These are phyloP conservation scores for Cnemophilus loriae DNA, from an alignment of 2,113 vertebrate species.

Conservation along the genomic window DNA sequence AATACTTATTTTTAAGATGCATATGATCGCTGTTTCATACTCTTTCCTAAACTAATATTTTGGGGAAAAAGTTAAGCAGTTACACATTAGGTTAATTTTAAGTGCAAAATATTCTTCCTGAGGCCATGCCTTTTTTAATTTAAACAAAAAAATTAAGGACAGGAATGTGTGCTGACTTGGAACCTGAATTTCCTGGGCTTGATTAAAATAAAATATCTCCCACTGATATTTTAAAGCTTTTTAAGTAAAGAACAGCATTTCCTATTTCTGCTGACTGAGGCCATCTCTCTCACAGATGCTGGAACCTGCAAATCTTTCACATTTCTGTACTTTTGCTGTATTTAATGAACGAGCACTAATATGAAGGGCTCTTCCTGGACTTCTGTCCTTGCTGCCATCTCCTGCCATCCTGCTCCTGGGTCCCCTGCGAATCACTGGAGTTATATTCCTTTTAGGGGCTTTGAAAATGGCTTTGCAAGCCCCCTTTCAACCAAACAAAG, in stretches of 20 bases:
- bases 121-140: background rate
- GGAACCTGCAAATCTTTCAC: background rate
- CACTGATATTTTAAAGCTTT: background rate
- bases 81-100: background rate
- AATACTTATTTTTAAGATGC: background rate
- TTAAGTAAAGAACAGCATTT: background rate
- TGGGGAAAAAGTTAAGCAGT: background rate
- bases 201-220: background rate
- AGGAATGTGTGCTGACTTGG: background rate
- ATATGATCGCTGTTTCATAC: background rate
- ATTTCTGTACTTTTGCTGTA: background rate
- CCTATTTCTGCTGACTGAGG: background rate
- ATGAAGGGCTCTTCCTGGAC: background rate
- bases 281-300: background rate
- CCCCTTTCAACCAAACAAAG: background rate
- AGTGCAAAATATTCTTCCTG: background rate
- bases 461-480: background rate
- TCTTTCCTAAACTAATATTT: background rate
- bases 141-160: background rate
- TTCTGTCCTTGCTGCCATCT: background rate
- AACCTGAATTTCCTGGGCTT: background rate
- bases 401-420: rapidly evolving
- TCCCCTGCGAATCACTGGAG: background rate
- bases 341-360: background rate
- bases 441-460: background rate